Evolutionary conservation across 2,888 invertebrate species (phyloP).

Genomic region (Acrobasis suavella): DNA sequence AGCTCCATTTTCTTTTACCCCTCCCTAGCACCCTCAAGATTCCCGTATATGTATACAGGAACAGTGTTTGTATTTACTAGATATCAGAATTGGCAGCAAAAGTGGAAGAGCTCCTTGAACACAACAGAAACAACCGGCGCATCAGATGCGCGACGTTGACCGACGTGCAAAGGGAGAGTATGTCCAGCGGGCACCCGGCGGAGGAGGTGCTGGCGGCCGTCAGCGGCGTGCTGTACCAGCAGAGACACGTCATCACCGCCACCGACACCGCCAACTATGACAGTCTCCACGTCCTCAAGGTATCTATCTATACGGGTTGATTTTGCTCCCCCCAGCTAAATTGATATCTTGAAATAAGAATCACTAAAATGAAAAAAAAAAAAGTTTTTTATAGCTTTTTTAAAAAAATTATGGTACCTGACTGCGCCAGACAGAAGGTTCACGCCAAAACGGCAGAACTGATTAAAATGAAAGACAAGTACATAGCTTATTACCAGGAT

Average conservation of each 20-base stretch:
- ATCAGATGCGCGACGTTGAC: not conserved
- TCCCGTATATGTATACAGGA: too few relatives aligned
- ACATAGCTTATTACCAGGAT: too few relatives aligned
- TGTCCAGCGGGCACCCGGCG: conserved; percentile 27
- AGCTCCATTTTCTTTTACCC: too few relatives aligned
- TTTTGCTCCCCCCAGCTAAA: too few relatives aligned
- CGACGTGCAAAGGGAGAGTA: not conserved
- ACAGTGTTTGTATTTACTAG: not conserved
- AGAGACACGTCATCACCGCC: conserved; percentile 40
- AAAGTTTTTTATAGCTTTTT: too few relatives aligned
- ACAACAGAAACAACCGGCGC: not conserved
- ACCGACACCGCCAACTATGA: conserved; percentile 44
- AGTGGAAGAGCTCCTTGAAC: not conserved
- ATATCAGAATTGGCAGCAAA: not conserved
- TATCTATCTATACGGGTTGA: conserved; percentile 26
- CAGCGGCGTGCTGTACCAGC: conserved; percentile 50
- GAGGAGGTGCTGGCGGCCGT: conserved; percentile 48
- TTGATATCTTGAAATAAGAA: too few relatives aligned
- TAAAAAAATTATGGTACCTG: too few relatives aligned
- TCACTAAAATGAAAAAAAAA: too few relatives aligned
- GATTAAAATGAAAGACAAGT: too few relatives aligned
- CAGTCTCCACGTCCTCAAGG: conserved; percentile 54
- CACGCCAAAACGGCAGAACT: too few relatives aligned
- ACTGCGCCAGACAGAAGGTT: too few relatives aligned
- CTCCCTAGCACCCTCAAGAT: too few relatives aligned